Percentiles rank a stretch among this genome's conserved stretches.
phyloP scores from a whole-genome alignment of 2,797 vertebrate genomes.

The Mus minutoides region DNA sequence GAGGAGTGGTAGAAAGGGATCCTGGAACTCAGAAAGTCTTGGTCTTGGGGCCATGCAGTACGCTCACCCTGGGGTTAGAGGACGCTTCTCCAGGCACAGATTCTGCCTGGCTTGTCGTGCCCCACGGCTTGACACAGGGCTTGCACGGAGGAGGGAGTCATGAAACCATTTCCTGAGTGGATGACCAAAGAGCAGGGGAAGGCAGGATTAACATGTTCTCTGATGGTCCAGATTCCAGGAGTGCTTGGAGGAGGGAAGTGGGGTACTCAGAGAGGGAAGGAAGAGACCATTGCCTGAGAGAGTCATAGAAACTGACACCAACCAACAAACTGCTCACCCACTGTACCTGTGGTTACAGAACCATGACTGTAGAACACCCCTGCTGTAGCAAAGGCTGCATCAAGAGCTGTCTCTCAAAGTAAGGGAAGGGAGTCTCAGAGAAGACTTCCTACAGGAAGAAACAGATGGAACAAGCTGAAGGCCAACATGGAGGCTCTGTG shows the following conservation, averaged over 20 bases:
- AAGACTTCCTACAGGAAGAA: neutral
- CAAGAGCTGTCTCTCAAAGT: neutral
- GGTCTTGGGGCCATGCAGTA: neutral
- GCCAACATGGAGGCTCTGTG: neutral
- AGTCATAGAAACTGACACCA: neutral
- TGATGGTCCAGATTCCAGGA: neutral
- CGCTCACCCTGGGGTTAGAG: fast-evolving
- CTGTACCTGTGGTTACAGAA: neutral
- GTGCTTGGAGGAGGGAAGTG: neutral
- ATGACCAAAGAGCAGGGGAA: neutral
- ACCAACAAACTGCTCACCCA: neutral
- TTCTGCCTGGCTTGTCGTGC: neutral
- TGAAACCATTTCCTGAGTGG: neutral
- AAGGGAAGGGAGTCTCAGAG: neutral
- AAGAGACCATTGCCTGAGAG: neutral
- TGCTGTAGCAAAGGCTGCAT: neutral
- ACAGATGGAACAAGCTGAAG: neutral
- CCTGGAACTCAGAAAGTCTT: neutral
- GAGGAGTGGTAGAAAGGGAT: neutral
- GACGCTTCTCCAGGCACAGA: neutral
- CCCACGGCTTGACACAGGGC: neutral
- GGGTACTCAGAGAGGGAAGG: neutral
- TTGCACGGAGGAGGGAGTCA: neutral
- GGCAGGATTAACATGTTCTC: fast-evolving
- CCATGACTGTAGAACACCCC: neutral